A percentile compares a stretch with the other conserved stretches of the same genome.
phyloP scores from a whole-genome alignment of 2,888 invertebrate species.

The Meteorus cinctellus region DNA sequence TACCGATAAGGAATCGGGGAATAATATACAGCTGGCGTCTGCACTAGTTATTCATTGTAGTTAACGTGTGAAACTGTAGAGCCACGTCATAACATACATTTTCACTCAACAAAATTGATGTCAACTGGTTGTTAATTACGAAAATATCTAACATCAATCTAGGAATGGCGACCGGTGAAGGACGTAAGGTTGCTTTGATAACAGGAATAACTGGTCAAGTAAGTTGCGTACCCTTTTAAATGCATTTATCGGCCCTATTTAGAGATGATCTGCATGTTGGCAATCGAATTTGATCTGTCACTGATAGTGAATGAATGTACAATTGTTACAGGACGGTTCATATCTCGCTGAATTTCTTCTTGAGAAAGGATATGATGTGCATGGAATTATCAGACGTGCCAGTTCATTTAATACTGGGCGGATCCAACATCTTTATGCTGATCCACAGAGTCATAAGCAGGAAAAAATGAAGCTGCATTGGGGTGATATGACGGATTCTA shows the following conservation, averaged over 20 bases:
- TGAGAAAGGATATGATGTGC: slow-evolving; percentile 94
- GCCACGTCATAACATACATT: neutral
- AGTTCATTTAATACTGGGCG: slow-evolving; percentile 97
- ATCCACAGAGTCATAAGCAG: slow-evolving; percentile 91
- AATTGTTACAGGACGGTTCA: slow-evolving; percentile 90
- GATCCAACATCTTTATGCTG: slow-evolving; percentile 95
- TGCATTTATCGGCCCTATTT: slow-evolving; percentile 24
- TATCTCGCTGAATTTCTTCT: slow-evolving; percentile 96
- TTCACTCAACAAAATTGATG: neutral
- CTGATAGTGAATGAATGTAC: slow-evolving; percentile 25
- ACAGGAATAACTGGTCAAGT: slow-evolving; percentile 99
- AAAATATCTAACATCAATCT: neutral
- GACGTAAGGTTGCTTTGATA: slow-evolving; percentile 87
- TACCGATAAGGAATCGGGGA: neutral
- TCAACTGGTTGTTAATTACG: neutral
- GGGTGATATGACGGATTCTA: slow-evolving; percentile 98
- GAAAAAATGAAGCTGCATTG: slow-evolving; percentile 96
- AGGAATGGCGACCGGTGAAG: slow-evolving; percentile 58
- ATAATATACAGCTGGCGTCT: neutral
- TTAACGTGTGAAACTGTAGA: neutral
- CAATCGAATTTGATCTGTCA: neutral
- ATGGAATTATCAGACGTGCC: slow-evolving; percentile 95
- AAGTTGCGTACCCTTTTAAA: slow-evolving; percentile 56
- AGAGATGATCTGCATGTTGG: slow-evolving; percentile 28
- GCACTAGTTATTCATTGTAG: too few relatives aligned